Percentiles rank a stretch among this genome's conserved stretches.
phyloP scores from a whole-genome alignment of 2,888 invertebrate species.

The Platycheirus rosarum region DNA sequence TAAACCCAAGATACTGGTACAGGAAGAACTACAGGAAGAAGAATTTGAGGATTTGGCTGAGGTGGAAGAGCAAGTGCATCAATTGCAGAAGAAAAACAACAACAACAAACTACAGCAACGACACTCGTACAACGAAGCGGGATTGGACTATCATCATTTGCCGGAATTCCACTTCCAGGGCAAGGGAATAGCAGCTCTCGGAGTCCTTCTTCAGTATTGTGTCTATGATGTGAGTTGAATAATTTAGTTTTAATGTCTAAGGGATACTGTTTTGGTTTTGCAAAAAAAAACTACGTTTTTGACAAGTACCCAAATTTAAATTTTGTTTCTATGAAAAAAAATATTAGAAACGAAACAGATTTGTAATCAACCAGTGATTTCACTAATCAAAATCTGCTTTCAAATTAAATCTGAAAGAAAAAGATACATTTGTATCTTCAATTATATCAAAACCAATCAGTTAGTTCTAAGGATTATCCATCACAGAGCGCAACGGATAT shows the following conservation, averaged over 20 bases:
- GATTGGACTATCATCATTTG: conserved; percentile 77
- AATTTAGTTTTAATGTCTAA: not conserved
- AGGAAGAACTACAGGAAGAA: conserved; percentile 56
- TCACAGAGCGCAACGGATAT: no score
- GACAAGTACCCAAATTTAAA: no score
- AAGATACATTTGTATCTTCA: no score
- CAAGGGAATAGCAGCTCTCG: conserved; percentile 91
- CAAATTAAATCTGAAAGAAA: no score
- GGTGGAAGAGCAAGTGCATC: conserved; percentile 46
- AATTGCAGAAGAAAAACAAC: conserved; percentile 64
- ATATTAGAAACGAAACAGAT: no score
- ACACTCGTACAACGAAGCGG: conserved; percentile 78
- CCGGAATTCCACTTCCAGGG: conserved; percentile 79
- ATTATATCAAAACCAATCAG: no score
- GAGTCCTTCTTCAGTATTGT: conserved; percentile 92
- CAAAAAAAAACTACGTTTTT: not conserved
- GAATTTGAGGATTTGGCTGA: conserved; percentile 53
- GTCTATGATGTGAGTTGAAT: conserved; percentile 87
- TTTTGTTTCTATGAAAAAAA: no score
- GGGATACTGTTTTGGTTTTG: not conserved
- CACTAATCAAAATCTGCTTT: no score
- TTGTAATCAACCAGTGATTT: no score
- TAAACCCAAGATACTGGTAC: conserved; percentile 58
- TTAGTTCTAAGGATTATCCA: no score
- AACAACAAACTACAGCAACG: conserved; percentile 74